Percentiles rank a stretch among this genome's conserved stretches.
These are phyloP conservation scores for Acanthurus leucopareius DNA, from an alignment of 2,797 vertebrate species.

Conservation along the genomic window DNA sequence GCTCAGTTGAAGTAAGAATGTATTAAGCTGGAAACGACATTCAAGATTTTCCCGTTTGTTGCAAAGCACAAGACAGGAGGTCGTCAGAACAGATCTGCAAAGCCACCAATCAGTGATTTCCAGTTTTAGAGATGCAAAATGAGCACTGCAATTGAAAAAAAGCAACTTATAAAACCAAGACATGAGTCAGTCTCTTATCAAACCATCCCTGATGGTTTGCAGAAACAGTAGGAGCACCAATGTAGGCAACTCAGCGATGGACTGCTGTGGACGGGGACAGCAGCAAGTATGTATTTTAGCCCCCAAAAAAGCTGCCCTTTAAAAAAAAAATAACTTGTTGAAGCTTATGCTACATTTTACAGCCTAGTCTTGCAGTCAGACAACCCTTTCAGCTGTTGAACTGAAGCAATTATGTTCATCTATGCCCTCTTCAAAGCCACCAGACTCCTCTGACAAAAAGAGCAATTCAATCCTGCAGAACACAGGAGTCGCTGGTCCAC, in stretches of 20 bases:
- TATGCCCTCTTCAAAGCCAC: not conserved
- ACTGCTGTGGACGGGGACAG: no score
- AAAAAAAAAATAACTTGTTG: no score
- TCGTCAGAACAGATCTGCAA: not conserved
- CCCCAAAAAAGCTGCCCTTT: no score
- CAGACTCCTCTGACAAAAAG: not conserved
- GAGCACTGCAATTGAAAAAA: not conserved
- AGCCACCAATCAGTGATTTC: constrained; percentile 3
- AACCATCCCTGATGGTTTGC: no score
- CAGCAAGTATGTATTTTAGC: no score
- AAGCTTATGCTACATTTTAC: no score
- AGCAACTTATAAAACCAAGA: not conserved
- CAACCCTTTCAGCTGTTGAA: no score
- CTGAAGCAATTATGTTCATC: no score
- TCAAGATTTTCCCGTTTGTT: not conserved
- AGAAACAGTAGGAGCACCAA: no score
- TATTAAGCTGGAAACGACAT: constrained; percentile 41
- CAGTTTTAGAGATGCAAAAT: not conserved
- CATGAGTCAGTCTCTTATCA: not conserved
- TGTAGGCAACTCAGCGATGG: no score
- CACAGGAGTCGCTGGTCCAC: not conserved
- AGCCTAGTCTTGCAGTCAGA: no score
- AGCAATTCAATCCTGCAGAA: not conserved
- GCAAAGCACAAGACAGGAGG: not conserved
- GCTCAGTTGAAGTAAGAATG: constrained; percentile 38